Percentiles rank a stretch among this genome's conserved stretches.
Evolutionary conservation across 2,888 invertebrate species (phyloP).

Genomic region (Macaria liturata): DNA sequence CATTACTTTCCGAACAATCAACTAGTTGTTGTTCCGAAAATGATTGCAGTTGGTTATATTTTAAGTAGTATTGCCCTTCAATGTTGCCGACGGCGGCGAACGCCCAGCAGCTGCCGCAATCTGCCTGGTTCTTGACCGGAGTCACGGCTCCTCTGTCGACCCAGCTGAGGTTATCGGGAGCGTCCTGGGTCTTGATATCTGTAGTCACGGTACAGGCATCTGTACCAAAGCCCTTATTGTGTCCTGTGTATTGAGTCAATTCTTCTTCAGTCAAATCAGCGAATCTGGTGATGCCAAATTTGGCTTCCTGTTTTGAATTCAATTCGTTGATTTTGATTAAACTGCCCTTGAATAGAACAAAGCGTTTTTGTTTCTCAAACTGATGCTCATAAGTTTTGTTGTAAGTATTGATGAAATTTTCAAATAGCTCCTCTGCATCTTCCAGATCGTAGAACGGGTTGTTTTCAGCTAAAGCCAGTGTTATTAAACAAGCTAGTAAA

Average conservation of each 20-base stretch:
- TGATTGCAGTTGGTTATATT: slow-evolving; percentile 1
- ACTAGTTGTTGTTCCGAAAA: slow-evolving; percentile 24
- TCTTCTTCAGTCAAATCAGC: slow-evolving; percentile 13
- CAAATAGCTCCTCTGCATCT: slow-evolving; percentile 11
- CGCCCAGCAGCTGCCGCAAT: slow-evolving; percentile 19
- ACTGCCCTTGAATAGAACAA: slow-evolving; percentile 18
- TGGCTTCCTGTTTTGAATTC: slow-evolving; percentile 6
- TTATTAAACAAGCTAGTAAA: too few species aligned
- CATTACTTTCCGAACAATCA: slow-evolving; percentile 7
- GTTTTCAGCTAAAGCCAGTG: not conserved
- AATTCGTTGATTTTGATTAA: slow-evolving; percentile 12
- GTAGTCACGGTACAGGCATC: too few species aligned
- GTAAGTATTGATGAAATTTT: slow-evolving; percentile 10
- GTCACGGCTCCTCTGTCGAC: not conserved
- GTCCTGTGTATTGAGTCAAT: not conserved
- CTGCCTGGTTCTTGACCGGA: slow-evolving; percentile 5
- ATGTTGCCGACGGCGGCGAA: slow-evolving; percentile 13
- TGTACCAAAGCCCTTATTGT: too few species aligned
- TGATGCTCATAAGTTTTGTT: slow-evolving; percentile 7
- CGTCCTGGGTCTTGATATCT: slow-evolving; percentile 1
- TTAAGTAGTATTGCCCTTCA: slow-evolving; percentile 16
- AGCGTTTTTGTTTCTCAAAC: slow-evolving; percentile 10
- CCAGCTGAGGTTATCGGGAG: slow-evolving; percentile 15
- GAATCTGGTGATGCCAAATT: slow-evolving; percentile 13
- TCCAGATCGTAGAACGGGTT: slow-evolving; percentile 7